Evolutionary conservation across 37 sponge, comb jelly and placozoan genomes (phyloP), one percentile per base, ranked within the genome.

Genomic region (Crambe crambe): DNA sequence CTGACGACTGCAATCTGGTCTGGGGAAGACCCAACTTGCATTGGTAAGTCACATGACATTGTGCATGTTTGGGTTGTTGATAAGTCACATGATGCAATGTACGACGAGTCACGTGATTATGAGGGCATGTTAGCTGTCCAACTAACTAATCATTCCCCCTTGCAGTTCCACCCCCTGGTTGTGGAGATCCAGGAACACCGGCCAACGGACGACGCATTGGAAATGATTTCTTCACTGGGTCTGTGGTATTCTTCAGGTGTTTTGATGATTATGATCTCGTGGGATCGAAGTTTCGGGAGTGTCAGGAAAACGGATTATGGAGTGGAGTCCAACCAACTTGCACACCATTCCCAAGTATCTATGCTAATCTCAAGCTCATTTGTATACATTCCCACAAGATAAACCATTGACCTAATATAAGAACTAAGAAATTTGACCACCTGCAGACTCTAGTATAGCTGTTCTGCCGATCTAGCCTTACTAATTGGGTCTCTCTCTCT

Each of bases 1-100:
- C 70, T 77, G 20, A 76, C 79, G 31, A 42, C 34, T 78, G 80
- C 84, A 75, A 40, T 64, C 10, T 91, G 92, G 92, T 86, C 92
- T 44, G 90, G 86, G 35, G 6, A 34, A 27, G 62, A 62, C 0
- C 82, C 85, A 58, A 76, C 56, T 0, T 90, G 90, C 68, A 68
- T 51, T 8, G 58, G 83, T 89, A 73, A 56, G 79, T 22, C n/a
- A n/a, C n/a, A n/a, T n/a, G n/a, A n/a, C n/a, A n/a, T n/a, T 12
- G 56, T 54, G 56, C 12, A 54, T 12, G 18, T 18, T 20, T 54
- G 56, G 18, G 56, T 54, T 54, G 18, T 54, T 20, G 56, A 12
- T 54, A 20, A 12, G 17, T 18, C 18, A n/a, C n/a, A 26, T n/a
- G 10, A 27, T n/a, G 9, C 65, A 63, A 12, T n/a, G n/a, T n/a